Evolutionary conservation across 2,113 vertebrate species (phyloP).

Genomic region (Sus scrofa): T2T-Sscrofa CM000817.6:68553001-68553500

Average conservation of each 20-base stretch:
- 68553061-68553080: accelerated
- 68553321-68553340: neutral
- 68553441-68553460: accelerated
- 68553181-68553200: accelerated
- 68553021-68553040: accelerated
- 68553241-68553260: accelerated
- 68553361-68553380: neutral
- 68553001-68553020: too few species aligned
- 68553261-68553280: neutral
- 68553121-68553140: accelerated
- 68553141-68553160: neutral
- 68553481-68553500: too few species aligned
- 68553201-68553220: too few species aligned
- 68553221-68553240: neutral
- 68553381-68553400: neutral
- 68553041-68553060: too few species aligned
- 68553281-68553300: neutral
- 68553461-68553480: neutral
- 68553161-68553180: accelerated
- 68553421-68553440: accelerated
- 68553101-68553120: accelerated
- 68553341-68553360: neutral
- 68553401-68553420: accelerated
- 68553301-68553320: neutral
- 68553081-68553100: neutral